These are phyloP conservation scores for Denticeps clupeoides DNA, from an alignment of 2,797 vertebrate species.

Conservation along the genomic window DNA sequence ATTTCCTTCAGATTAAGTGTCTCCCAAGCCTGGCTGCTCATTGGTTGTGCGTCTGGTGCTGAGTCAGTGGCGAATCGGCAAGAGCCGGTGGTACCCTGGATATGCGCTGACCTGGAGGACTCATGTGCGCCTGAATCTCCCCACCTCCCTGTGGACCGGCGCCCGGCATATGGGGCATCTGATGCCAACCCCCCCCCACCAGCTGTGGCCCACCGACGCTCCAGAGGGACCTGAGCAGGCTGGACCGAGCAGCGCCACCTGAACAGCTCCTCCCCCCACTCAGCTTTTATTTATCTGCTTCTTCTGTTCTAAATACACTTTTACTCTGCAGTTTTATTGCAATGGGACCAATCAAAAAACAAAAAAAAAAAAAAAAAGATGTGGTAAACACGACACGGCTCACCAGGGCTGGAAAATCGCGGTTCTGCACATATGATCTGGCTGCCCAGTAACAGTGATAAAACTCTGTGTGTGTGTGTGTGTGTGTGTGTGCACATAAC, in stretches of 20 bases:
- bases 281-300: slow-evolving; percentile 10
- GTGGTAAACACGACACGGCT: slow-evolving; percentile 24
- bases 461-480: too few species aligned
- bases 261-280: slow-evolving; percentile 14
- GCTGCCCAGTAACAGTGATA: too few species aligned
- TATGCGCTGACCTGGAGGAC: slow-evolving; percentile 25
- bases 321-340: too few species aligned
- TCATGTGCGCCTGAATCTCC: slow-evolving; percentile 34
- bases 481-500: not conserved
- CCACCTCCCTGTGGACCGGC: slow-evolving; percentile 40
- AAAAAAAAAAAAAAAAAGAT: not conserved
- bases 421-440: too few species aligned
- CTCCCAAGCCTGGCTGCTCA: too few species aligned
- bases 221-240: slow-evolving; percentile 36
- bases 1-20: too few species aligned
- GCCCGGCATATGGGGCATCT: slow-evolving; percentile 34
- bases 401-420: too few species aligned
- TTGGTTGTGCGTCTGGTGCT: too few species aligned
- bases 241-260: slow-evolving; percentile 19
- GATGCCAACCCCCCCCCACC: slow-evolving; percentile 36
- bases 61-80: slow-evolving; percentile 12
- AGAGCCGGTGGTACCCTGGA: slow-evolving; percentile 9
- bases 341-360: too few species aligned
- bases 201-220: slow-evolving; percentile 38
- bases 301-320: not conserved